A percentile compares a stretch with the other conserved stretches of the same genome.
Conservation (phyloP, 2,888 invertebrate species). For the Beris chalybata region DNA sequence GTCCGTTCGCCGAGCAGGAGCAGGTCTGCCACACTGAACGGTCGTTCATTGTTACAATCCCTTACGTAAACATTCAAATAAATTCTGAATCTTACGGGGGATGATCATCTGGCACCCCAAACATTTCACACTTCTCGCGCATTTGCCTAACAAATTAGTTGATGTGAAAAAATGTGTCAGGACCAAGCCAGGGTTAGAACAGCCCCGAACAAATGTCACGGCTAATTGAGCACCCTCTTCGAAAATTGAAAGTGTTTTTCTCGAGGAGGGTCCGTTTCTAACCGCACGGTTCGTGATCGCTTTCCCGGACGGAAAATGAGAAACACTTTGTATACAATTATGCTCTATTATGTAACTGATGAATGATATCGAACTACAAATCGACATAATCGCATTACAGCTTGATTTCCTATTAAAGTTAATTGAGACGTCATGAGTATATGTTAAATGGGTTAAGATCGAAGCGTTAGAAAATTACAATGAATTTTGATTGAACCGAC, state of each 20-base stretch:
- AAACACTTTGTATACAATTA: conserved; percentile 39
- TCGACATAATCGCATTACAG: conserved; percentile 37
- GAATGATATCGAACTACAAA: conserved; percentile 42
- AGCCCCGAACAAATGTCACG: conserved; percentile 44
- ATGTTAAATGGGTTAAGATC: conserved; percentile 10
- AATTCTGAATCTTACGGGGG: conserved; percentile 20
- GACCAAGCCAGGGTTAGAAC: background rate
- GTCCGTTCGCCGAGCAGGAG: conserved; percentile 1
- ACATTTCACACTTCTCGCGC: conserved; percentile 38
- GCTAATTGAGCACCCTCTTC: conserved; percentile 57
- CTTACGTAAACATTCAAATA: conserved; percentile 30
- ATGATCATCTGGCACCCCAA: conserved; percentile 18
- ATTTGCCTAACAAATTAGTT: conserved; percentile 33
- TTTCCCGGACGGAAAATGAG: conserved; percentile 26
- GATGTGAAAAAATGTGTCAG: conserved; percentile 23
- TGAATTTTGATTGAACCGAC: no score
- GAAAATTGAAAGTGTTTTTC: conserved; percentile 17
- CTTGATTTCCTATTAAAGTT: conserved; percentile 39
- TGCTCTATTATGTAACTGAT: conserved; percentile 41
- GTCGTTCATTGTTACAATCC: conserved; percentile 5
- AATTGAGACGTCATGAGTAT: conserved; percentile 34
- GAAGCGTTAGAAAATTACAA: no score
- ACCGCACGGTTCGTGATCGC: no score
- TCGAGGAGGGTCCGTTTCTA: conserved; percentile 1
- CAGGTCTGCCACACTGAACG: conserved; percentile 11